A percentile compares a stretch with the other conserved stretches of the same genome.
These are phyloP conservation scores for Planiliza haematocheilus DNA, from an alignment of 2,113 vertebrate genomes.

Conservation along the genomic window DNA sequence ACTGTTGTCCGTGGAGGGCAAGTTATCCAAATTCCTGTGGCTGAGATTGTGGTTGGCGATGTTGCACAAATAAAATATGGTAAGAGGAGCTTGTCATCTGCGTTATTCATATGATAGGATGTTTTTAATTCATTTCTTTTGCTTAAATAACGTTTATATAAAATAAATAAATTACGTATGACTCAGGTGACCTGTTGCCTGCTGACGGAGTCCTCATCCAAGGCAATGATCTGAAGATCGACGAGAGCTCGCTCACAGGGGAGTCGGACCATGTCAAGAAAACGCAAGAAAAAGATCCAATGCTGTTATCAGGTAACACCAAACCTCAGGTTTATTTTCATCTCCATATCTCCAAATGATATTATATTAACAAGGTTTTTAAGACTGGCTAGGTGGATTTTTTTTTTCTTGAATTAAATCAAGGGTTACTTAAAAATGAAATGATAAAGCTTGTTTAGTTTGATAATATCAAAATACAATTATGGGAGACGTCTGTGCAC, in stretches of 20 bases:
- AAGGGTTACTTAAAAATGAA: too few relatives aligned
- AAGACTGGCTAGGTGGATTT: background rate
- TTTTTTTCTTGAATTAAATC: too few relatives aligned
- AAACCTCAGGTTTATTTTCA: background rate
- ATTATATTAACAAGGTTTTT: background rate
- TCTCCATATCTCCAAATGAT: too few relatives aligned
- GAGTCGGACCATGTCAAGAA: constrained; percentile 99
- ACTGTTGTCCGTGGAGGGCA: constrained; percentile 95
- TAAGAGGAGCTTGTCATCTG: constrained; percentile 74
- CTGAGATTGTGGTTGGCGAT: constrained; percentile 97
- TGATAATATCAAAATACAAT: background rate
- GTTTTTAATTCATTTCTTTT: too few relatives aligned
- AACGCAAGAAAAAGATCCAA: constrained; percentile 91
- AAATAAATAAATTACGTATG: background rate
- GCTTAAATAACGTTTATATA: background rate
- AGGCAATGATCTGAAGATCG: constrained; percentile 98
- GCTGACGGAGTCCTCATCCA: constrained; percentile 97
- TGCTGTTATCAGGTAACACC: constrained; percentile 93
- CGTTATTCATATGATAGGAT: too few relatives aligned
- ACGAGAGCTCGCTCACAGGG: constrained; percentile 98
- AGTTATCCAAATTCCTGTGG: constrained; percentile 97
- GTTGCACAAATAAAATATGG: constrained; percentile 99
- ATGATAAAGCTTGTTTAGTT: background rate
- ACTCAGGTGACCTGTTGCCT: constrained; percentile 95
- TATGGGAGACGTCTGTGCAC: too few relatives aligned